These are phyloP conservation scores for Galerucella nymphaeae DNA, from an alignment of 2,888 invertebrate species.

Conservation along the genomic window DNA sequence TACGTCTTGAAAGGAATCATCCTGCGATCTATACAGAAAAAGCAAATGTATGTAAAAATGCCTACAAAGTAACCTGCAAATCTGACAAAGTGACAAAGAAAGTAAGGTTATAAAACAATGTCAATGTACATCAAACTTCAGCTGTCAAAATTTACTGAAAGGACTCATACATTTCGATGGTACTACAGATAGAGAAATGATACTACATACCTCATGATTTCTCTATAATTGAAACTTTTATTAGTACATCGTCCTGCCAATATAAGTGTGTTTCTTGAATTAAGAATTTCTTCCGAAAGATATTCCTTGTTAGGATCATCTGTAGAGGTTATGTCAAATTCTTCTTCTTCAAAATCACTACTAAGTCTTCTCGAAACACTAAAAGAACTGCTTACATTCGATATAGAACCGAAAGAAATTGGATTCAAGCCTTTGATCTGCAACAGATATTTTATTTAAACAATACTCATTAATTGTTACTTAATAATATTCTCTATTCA, in stretches of 20 bases:
- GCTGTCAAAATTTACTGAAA: no score
- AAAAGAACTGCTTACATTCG: background rate
- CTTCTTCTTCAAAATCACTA: background rate
- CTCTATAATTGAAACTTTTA: background rate
- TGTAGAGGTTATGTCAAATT: background rate
- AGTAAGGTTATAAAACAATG: no score
- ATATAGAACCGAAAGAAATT: background rate
- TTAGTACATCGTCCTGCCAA: background rate
- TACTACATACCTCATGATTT: background rate
- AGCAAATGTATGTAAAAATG: background rate
- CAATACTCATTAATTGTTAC: no score
- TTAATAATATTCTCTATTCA: no score
- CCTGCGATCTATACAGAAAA: background rate
- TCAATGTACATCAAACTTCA: no score
- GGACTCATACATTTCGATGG: no score
- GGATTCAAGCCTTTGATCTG: background rate
- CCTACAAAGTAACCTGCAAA: no score
- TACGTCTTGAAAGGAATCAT: background rate
- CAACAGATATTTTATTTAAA: background rate
- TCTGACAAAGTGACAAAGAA: no score
- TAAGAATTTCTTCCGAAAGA: background rate
- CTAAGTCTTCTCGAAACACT: background rate
- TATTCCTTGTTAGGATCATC: background rate
- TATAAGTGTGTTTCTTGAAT: background rate
- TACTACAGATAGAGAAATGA: no score